Conservation (phyloP, 2,113 vertebrate species). For the Notothenia rossii region DNA sequence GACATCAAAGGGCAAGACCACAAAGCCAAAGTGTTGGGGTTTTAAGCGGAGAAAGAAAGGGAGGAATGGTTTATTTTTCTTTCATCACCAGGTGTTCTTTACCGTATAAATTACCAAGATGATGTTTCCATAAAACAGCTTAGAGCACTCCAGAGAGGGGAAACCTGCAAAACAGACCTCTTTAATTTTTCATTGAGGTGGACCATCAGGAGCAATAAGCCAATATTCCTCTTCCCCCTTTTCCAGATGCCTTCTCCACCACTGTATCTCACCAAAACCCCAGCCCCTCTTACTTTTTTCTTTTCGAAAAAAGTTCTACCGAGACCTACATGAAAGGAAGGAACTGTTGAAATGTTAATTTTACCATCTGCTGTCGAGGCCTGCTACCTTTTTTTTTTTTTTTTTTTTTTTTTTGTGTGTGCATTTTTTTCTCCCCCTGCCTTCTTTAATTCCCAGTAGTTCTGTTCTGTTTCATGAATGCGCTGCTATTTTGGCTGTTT, state of each 20-base stretch:
- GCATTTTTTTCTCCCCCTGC: slow-evolving; percentile 45
- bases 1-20: slow-evolving; percentile 64
- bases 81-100: slow-evolving; percentile 95
- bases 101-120: slow-evolving; percentile 94
- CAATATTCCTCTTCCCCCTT: slow-evolving; percentile 95
- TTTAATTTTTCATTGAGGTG: slow-evolving; percentile 98
- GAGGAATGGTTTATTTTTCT: slow-evolving; percentile 85
- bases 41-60: slow-evolving; percentile 64
- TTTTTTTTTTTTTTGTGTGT: slow-evolving; percentile 52
- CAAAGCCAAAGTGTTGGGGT: slow-evolving; percentile 63
- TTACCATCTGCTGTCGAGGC: slow-evolving; percentile 97
- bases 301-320: slow-evolving; percentile 85
- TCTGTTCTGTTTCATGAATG: slow-evolving; percentile 97
- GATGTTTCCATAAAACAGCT: slow-evolving; percentile 97
- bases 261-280: slow-evolving; percentile 91
- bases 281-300: slow-evolving; percentile 85
- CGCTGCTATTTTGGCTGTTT: slow-evolving; percentile 95
- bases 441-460: slow-evolving; percentile 90
- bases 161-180: slow-evolving; percentile 95
- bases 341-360: slow-evolving; percentile 99
- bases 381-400: slow-evolving; percentile 91
- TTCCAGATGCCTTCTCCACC: slow-evolving; percentile 97
- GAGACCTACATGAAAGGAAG: slow-evolving; percentile 96
- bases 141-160: slow-evolving; percentile 91
- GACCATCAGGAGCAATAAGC: slow-evolving; percentile 96